These are phyloP conservation scores for Lithobates sylvaticus DNA, from an alignment of 2,797 vertebrate species.

Conservation along the genomic window DNA sequence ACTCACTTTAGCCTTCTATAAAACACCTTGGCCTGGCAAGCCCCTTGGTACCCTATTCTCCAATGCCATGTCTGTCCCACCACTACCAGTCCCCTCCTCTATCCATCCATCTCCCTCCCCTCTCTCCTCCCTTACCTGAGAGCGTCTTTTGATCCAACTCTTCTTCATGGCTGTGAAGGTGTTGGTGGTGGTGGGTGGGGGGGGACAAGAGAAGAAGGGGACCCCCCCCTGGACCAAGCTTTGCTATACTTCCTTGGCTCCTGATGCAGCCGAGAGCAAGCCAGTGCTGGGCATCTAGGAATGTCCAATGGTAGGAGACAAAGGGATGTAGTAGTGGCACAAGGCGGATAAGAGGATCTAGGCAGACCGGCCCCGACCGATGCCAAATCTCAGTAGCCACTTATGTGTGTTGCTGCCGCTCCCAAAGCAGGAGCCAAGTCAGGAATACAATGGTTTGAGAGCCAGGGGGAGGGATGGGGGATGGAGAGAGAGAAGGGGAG, in stretches of 20 bases:
- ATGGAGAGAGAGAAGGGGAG: conserved; percentile 51
- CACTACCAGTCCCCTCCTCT: conserved; percentile 39
- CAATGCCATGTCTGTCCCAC: conserved; percentile 24
- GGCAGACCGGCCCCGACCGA: conserved; percentile 14
- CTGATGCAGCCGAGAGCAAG: conserved; percentile 7
- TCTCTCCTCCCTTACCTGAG: conserved; percentile 61
- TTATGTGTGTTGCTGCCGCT: conserved; percentile 51
- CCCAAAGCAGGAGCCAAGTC: conserved; percentile 55
- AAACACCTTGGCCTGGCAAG: conserved; percentile 6
- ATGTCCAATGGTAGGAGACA: background rate
- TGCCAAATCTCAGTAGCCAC: conserved; percentile 49
- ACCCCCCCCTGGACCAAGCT: conserved; percentile 18
- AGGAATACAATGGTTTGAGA: conserved; percentile 61
- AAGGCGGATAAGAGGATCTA: conserved; percentile 30
- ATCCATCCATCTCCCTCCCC: conserved; percentile 40
- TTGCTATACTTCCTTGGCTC: conserved; percentile 22
- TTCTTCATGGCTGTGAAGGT: conserved; percentile 54
- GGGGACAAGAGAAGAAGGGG: background rate
- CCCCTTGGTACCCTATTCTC: background rate
- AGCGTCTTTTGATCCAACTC: conserved; percentile 63
- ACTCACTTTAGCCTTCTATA: background rate
- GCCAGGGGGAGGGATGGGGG: conserved; percentile 56
- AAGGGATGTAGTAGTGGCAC: background rate
- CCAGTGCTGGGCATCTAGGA: background rate
- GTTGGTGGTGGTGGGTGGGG: too few species aligned